These are phyloP conservation scores for Chloropsis hardwickii DNA, from an alignment of 2,113 vertebrate species.

Conservation along the genomic window DNA sequence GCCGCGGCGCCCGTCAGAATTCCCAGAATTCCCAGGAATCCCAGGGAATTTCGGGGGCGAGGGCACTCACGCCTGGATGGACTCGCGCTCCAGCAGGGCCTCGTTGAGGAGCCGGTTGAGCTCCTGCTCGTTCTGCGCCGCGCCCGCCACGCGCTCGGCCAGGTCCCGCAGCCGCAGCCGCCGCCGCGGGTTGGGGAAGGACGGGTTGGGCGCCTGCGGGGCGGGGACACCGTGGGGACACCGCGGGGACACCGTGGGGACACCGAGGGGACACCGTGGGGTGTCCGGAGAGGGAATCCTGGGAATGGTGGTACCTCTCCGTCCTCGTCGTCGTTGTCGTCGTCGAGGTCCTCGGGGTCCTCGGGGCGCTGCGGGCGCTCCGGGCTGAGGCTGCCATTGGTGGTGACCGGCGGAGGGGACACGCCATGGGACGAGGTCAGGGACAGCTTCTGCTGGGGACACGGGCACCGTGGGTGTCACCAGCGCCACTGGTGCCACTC, in stretches of 20 bases:
- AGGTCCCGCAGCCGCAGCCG: neutral
- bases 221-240: neutral
- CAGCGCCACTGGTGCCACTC: too few species aligned
- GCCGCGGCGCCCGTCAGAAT: too few species aligned
- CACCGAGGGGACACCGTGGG: accelerated
- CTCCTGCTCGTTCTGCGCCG: neutral
- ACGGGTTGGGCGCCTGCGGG: neutral
- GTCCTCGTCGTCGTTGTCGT: neutral
- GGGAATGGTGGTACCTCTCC: too few species aligned
- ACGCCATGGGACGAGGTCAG: neutral
- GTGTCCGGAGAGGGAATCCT: too few species aligned
- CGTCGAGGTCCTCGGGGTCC: too few species aligned
- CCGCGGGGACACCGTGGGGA: neutral
- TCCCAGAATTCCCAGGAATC: neutral
- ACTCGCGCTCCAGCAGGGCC: neutral
- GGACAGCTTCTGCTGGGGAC: neutral
- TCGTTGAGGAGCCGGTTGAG: neutral
- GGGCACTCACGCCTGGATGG: neutral
- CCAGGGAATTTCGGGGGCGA: neutral
- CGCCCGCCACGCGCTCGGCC: neutral
- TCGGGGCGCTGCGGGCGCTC: too few species aligned
- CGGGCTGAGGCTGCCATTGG: neutral
- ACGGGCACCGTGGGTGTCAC: too few species aligned
- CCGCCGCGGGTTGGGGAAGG: neutral
- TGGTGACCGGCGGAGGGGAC: accelerated